Base-by-base conservation (phyloP, 2,113 vertebrate genomes). In the Martes martes region DNA sequence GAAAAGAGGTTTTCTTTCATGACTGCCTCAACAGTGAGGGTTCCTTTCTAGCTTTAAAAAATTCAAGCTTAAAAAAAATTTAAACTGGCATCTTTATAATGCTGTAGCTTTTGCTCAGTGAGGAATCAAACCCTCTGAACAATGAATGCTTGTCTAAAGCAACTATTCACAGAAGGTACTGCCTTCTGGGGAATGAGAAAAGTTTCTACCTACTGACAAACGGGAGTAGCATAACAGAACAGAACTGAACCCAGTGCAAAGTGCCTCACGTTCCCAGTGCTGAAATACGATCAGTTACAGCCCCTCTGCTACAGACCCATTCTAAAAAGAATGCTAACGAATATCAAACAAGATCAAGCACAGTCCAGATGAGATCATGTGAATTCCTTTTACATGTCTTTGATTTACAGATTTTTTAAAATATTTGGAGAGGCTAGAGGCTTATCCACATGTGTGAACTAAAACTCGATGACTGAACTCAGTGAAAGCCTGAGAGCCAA, bases 81-180 rank as follows among this genome's bases (percentile, higher is more conserved):
- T 98, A 98, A 98, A 97, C 97, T 98, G 98, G 97, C 97, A 93
- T 98, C 98, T 98, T 98, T 98, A 98, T 98, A 98, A 98, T 97
- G 86, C 96, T 63, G 67, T 79, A 85, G 96, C 95, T 98, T 98
- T 98, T 94, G 93, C 97, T 98, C 96, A 98, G 93, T 74, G 98
- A 98, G 98, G 94, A 97, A 97, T 94, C 96, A 95, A 94, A 71
- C 81, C 96, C 91, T 91, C 81, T 74, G 98, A 96, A 99, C 98
- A 99, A 99, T 98, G 98, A 88, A 74, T 87, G 73, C 96, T 98
- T 98, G 97, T 98, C 93, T 96, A 96, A 97, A 95, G 96, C 93
- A 97, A 96, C 98, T 98, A 98, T 98, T 98, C 98, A 98, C 86
- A 96, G 96, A 96, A 98, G 96, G 96, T 76, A 93, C 96, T 98